Base-by-base conservation (phyloP, 2,797 vertebrate species). In the Thamnophis elegans region DNA sequence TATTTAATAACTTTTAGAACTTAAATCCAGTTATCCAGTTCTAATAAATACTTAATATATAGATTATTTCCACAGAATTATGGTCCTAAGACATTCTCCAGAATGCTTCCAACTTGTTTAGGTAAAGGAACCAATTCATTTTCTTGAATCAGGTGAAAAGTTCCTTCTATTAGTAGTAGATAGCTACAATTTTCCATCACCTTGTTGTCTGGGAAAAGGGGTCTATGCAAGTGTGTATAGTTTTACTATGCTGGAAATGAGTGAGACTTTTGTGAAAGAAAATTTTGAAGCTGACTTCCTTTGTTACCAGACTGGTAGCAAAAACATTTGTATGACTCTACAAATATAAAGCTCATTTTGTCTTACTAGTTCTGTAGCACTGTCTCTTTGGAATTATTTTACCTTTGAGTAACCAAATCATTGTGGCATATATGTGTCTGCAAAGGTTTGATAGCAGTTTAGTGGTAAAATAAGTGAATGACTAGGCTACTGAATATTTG, bases 121-220 rank as follows among this genome's bases (percentile, higher is more conserved):
- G 58, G 54, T 65, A 58, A 26, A 47, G 54, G 65, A 88, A 47
- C 42, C 42, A 58, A 47, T 87, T 90, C 85, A 93, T 62, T 55
- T 65, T 93, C 85, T 91, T 93, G 55, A 88, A 93, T 42, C 60
- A n/a, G 82, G 42, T 91, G 55, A 65, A 90, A 93, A 82, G 11
- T 47, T 90, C 85, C 85, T 90, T 90, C 62, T 62, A 36, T 28
- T 55, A 87, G 85, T 14, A 58, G 62, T 42, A 59, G 85, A 36
- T 62, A 87, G 32, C 28, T 88, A 32, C 85, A 78, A n/a, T 88
- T 90, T 93, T 25, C 55, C 55, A 60, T 56, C 47, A 90, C 10
- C 22, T n/a, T 90, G 14, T 6, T n/a, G 54, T 56, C 8, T 88
- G 55, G 47, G 22, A 42, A 20, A 47, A 88, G 82, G 22, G 54